Evolutionary conservation across 2,888 invertebrate genomes (phyloP), one percentile per base, ranked within the genome.

Genomic region (Dicycla oo): DNA sequence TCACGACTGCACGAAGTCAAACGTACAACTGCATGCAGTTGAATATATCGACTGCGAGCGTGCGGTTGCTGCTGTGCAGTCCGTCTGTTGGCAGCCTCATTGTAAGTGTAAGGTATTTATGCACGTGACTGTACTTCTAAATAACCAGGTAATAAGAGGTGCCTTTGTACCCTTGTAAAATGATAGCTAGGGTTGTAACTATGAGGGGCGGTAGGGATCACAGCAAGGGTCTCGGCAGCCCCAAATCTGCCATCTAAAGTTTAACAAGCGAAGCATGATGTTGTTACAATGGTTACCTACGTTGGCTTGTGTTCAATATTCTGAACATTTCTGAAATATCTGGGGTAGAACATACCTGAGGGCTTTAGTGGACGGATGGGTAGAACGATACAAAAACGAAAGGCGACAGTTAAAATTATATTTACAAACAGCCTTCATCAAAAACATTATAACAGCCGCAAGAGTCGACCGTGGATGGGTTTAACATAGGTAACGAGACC

Each of bases 191-290:
- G 79, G 67, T 58, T 69, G 77, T 66, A 43, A 58, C 68, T 54
- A 57, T 51, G 62, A 47, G 51, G 67, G 51, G 58, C 38, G 76
- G 65, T 34, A 58, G 7, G 58, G 69, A 80, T 78, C 57, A 57
- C 56, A 10, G 47, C 47, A 62, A 69, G 79, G 75, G 67, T 51
- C 60, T 51, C 23, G 26, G 38, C 61, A 66, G 20, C 69, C 82
- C 78, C 64, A 60, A 72, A 79, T 68, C 69, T 73, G 75, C 79
- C 73, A 80, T 69, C 60, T 63, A 65, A 70, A 70, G 54, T 73
- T 70, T 69, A 79, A 67, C 79, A 76, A 72, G 67, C 60, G 58
- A 30, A 61, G 58, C 63, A 61, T 57, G 49, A 63, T 81, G 58
- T 67, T 75, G 53, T 60, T 45, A 65, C 49, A 47, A 34, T 20